Evolutionary conservation across 2,797 vertebrate species (phyloP).

Genomic region (Hippocampus kuda): DNA sequence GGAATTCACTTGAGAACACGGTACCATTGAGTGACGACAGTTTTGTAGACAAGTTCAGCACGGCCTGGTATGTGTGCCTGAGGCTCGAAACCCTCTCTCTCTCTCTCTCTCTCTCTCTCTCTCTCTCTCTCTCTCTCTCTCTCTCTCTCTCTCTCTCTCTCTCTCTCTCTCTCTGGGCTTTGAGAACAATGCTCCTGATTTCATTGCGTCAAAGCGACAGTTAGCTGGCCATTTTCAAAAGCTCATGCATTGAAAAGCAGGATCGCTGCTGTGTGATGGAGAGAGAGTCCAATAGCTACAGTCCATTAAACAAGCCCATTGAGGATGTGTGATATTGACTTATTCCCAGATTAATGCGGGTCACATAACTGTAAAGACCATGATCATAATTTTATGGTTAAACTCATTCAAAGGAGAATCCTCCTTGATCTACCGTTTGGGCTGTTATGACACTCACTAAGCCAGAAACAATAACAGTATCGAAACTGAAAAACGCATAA

Average conservation of each 20-base stretch:
- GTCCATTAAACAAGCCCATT: conserved; percentile 1
- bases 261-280: neutral
- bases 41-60: neutral
- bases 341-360: neutral
- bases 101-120: neutral
- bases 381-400: conserved; percentile 3
- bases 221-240: neutral
- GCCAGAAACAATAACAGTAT: neutral
- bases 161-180: neutral
- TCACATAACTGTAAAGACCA: neutral
- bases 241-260: neutral
- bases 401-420: conserved; percentile 3
- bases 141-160: too few relatives aligned
- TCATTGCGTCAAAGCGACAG: neutral
- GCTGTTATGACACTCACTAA: neutral
- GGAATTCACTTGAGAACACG: neutral
- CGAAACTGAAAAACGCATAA: neutral
- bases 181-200: conserved; percentile 2
- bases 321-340: conserved; percentile 7
- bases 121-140: neutral
- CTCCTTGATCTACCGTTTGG: neutral
- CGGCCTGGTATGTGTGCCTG: neutral
- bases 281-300: neutral
- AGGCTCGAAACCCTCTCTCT: neutral
- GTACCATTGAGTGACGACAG: neutral